Evolutionary conservation across 2,797 vertebrate genomes (phyloP), one percentile per base, ranked within the genome.

Genomic region (Squalus acanthias): DNA sequence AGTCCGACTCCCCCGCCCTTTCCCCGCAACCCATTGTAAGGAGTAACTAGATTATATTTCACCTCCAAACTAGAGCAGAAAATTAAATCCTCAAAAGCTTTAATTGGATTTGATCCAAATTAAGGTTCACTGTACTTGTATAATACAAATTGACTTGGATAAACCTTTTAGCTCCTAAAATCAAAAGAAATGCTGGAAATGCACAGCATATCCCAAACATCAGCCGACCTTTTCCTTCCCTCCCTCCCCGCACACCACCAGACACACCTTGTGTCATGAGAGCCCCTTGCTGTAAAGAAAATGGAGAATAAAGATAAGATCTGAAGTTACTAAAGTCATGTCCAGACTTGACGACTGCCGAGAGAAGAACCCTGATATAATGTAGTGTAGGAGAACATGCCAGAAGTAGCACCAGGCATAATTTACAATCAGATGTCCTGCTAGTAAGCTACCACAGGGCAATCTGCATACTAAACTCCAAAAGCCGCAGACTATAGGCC

Each of bases 41-140:
- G 24, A 88, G n/a, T 85, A 17, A 46, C 46, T 24, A 53, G 46
- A 1, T 91, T 91, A 33, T 33, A 63, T n/a, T 33, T 33, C 88
- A 60, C 13, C 57, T 91, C 53, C 33, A 91, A 33, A 76, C 10
- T 91, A 12, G 15, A 91, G 7, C 57, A 63, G 87, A 33, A 63
- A 91, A 63, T 91, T 63, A 29, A 91, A 91, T 91, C 26, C 53
- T 63, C 50, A 26, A 91, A 91, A 89, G 26, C 50, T 60, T 60
- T 57, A 89, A 33, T 91, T 91, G 88, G 88, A 91, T 57, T 91
- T 57, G 10, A 63, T 91, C 29, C 57, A 91, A 91, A 91, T 60
- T 91, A 15, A 91, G 88, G 24, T 91, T 91, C 29, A 91, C 29
- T 57, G 53, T 63, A 57, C 22, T 63, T 8, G 6, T 15, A 76